Evolutionary conservation across 2,888 invertebrate species (phyloP).

Genomic region (Cephalotes varians): DNA sequence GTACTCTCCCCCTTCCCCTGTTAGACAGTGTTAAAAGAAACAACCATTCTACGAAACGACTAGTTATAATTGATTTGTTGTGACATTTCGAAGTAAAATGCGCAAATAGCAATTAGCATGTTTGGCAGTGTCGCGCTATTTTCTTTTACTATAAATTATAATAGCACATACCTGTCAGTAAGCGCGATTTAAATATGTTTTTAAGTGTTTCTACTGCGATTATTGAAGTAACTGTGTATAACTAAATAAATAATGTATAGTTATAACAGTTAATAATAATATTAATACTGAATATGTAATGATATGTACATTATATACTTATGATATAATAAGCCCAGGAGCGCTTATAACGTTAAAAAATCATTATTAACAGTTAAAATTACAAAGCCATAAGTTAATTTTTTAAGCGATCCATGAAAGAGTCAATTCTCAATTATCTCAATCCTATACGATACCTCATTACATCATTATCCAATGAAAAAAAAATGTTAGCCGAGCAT

Average conservation of each 20-base stretch:
- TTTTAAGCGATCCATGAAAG: conserved; percentile 64
- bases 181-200: conserved; percentile 44
- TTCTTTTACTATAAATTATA: conserved; percentile 50
- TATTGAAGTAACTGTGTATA: conserved; percentile 61
- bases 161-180: conserved; percentile 53
- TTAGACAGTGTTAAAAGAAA: background rate
- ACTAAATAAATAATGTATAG: conserved; percentile 59
- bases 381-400: conserved; percentile 65
- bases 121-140: conserved; percentile 1
- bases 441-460: conserved; percentile 79
- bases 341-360: conserved; percentile 66
- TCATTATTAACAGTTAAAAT: conserved; percentile 63
- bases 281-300: conserved; percentile 55
- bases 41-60: background rate
- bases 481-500: conserved; percentile 79
- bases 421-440: conserved; percentile 67
- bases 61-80: conserved; percentile 14
- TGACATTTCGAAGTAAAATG: background rate
- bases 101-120: background rate
- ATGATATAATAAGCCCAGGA: conserved; percentile 61
- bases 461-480: conserved; percentile 78
- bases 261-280: conserved; percentile 46
- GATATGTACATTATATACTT: conserved; percentile 71
- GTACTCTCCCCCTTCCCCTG: conserved; percentile 62
- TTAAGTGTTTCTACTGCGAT: conserved; percentile 59